Conservation (phyloP, 1,140 invertebrate species). For the Aphelinus certus region DNA sequence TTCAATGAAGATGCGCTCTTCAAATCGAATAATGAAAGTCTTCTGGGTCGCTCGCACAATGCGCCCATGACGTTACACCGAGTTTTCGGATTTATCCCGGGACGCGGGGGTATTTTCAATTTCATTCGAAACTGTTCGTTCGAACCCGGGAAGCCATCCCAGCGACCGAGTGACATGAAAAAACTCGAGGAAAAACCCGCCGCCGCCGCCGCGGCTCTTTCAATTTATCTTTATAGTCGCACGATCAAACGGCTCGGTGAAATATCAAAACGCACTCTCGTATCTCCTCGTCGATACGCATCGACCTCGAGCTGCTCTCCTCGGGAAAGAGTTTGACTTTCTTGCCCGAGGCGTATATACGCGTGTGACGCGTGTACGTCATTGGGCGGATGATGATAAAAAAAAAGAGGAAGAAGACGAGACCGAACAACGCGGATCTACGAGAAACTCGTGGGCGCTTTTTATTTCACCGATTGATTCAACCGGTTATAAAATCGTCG, state of each 20-base stretch:
- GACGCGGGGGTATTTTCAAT: no score
- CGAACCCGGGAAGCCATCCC: no score
- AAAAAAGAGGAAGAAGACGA: not conserved
- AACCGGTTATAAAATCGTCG: conserved; percentile 5
- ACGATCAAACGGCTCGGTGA: conserved; percentile 30
- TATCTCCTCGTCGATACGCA: not conserved
- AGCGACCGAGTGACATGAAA: conserved; percentile 5
- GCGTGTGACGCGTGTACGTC: no score
- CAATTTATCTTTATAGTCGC: conserved; percentile 33
- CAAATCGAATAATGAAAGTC: no score
- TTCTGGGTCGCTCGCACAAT: no score
- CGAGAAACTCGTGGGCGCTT: not conserved
- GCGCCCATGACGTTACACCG: no score
- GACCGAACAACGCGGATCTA: not conserved
- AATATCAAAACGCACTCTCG: conserved; percentile 29
- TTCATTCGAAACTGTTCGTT: no score
- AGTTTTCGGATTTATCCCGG: no score
- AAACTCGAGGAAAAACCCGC: not conserved
- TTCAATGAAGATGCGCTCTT: no score
- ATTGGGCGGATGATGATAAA: not conserved
- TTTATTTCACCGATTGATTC: conserved; percentile 7
- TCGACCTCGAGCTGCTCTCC: not conserved
- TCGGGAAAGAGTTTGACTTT: not conserved
- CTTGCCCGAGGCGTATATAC: not conserved
- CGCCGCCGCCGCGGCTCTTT: not conserved